Base-by-base conservation (phyloP, 2,888 invertebrate species). In the Agriopis aurantiaria region DNA sequence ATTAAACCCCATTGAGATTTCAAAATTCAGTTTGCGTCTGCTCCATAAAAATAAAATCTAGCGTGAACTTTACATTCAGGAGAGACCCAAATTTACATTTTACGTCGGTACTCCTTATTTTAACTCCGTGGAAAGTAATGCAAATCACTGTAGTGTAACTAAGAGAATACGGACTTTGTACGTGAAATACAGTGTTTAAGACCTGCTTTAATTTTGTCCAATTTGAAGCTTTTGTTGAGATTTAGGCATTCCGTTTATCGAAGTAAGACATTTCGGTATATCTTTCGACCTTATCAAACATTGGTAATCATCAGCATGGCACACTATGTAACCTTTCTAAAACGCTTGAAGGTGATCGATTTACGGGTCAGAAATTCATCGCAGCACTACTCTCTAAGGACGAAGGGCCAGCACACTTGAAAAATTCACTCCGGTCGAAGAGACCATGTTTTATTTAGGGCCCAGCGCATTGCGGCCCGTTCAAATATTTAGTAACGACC, bases 401-500 rank as follows among this genome's bases (percentile, higher is more conserved):
- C 77, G 73, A 76, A 80, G 82, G 82, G 81, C 83, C 77, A 80
- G 81, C 67, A 72, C 80, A 82, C 83, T 83, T 92, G 82, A 91
- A 91, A 91, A 90, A 91, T 91, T 91, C 86, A 91, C 81, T 78
- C 81, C 83, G 80, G 85, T 83, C 80, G 84, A 84, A 78, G 79
- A 82, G 75, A 68, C 58, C 86, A 90, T 91, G 90, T 91, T 91
- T 91, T 92, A 92, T 91, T 87, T 90, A 91, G 86, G 81, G 78
- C 80, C 75, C 77, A 82, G 89, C 89, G 90, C 91, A 91, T 77
- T 92, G 91, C 91, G 90, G 88, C 84, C 78, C 81, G 77, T 83
- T 91, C 83, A 88, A 91, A 91, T 90, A 91, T 92, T 91, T 87
- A 91, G 86, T 79, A 82, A 85, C 86, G 82, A 83, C 87, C 85